Base-by-base conservation (phyloP, 2,113 vertebrate species). In the Caranx ignobilis region DNA sequence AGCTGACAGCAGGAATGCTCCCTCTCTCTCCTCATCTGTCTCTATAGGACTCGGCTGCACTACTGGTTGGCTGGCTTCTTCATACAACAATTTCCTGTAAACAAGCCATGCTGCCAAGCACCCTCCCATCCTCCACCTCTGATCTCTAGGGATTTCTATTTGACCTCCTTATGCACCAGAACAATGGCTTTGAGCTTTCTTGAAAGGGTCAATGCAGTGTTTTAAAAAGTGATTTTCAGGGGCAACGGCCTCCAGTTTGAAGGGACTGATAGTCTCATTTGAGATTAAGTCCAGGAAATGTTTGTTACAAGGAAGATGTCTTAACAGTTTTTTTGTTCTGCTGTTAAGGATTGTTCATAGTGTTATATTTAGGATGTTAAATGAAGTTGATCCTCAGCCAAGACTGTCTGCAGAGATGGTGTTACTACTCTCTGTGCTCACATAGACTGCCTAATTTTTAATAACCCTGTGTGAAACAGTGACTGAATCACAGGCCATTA, bases 31-130 rank as follows among this genome's bases (percentile, higher is more conserved):
- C 83, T 92, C 89, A 88, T 93, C 84, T 87, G 87, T 92, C 88
- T 94, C 86, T 86, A 82, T 83, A 89, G 76, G 85, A 90, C 89
- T 89, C 86, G 82, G 77, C 84, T 90, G 37, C 64, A 74, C 72
- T 48, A 41, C 88, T 93, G 89, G 82, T 90, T 93, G 85, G 87
- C 81, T 89, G 69, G 45, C 78, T 92, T 85, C 81, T 93, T 89
- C 88, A 90, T 91, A 91, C 92, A 95, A 94, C 82, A 92, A 86
- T 90, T 94, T 94, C 90, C 91, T 94, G 93, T 95, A 95, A 95
- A 94, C 92, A 95, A 93, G 86, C 63, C 76, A 60, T 50, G 75
- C 79, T 80, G 81, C 88, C 86, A 87, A 87, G 84, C 79, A 78
- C 81, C 84, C 88, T 92, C 92, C 92, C 91, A 89, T 83, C 89